Conservation (phyloP, 2,113 vertebrate species). For the Cyprinodon brontotheroides region DNA sequence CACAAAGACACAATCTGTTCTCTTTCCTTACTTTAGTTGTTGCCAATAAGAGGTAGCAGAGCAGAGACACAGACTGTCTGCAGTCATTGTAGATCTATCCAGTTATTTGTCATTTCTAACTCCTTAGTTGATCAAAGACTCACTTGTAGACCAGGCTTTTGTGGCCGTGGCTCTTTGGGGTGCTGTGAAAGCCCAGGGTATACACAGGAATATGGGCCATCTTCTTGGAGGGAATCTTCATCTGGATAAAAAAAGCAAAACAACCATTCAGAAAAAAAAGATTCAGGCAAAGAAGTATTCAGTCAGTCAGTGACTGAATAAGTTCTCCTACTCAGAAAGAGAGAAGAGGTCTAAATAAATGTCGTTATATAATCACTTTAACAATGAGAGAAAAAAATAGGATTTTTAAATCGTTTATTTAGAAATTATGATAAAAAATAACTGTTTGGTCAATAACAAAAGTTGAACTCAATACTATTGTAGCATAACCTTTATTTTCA, state of each 20-base stretch:
- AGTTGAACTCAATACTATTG: no score
- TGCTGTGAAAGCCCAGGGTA: slow-evolving; percentile 89
- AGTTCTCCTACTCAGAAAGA: no score
- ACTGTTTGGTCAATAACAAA: no score
- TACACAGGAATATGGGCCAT: slow-evolving; percentile 95
- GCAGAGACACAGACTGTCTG: background rate
- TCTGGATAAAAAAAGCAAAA: slow-evolving; percentile 73
- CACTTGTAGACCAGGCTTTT: slow-evolving; percentile 89
- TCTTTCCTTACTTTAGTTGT: no score
- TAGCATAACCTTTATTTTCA: no score
- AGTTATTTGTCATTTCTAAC: background rate
- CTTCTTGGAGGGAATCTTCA: slow-evolving; percentile 97
- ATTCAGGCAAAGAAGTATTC: background rate
- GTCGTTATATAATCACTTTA: no score
- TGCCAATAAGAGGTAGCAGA: no score
- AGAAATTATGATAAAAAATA: no score
- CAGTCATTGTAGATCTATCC: background rate
- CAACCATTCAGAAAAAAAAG: background rate
- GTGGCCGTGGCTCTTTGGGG: slow-evolving; percentile 70
- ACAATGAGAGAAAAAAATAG: no score
- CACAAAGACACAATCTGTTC: no score
- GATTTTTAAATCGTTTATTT: no score
- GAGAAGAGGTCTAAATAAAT: no score
- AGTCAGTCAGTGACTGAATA: background rate
- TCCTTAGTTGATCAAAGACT: slow-evolving; percentile 63